Percentiles rank a stretch among this genome's conserved stretches.
Conservation (phyloP, 2,797 vertebrate genomes). For the Mus spretus region DNA sequence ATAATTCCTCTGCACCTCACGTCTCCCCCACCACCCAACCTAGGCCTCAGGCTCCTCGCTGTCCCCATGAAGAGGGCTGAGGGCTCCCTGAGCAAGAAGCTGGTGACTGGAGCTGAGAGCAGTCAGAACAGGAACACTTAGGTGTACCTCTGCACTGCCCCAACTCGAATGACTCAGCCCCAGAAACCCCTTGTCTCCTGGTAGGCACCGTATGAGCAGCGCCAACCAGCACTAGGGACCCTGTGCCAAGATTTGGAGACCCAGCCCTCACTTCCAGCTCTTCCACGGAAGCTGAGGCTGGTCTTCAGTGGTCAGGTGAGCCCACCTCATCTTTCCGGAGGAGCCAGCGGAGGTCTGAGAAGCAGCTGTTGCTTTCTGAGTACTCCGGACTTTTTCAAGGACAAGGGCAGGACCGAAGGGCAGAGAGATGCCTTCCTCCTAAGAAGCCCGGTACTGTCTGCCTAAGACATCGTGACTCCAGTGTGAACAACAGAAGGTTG, state of each 20-base stretch:
- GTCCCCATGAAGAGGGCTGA: not conserved
- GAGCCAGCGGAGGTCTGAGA: not conserved
- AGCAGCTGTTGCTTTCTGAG: not conserved
- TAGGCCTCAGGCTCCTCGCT: not conserved
- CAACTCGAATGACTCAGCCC: not conserved
- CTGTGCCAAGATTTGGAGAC: not conserved
- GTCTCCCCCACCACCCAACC: not conserved
- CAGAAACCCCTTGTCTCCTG: not conserved
- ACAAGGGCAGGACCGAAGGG: not conserved
- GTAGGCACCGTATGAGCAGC: slow-evolving; percentile 31
- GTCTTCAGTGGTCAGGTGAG: not conserved
- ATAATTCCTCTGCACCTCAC: not conserved
- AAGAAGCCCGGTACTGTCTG: not conserved
- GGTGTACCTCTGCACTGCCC: not conserved
- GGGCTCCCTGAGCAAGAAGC: slow-evolving; percentile 75
- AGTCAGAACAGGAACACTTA: not conserved
- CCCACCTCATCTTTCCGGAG: not conserved
- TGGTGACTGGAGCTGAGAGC: slow-evolving; percentile 37
- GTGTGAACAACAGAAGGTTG: not conserved
- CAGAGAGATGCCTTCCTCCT: not conserved
- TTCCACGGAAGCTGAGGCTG: not conserved
- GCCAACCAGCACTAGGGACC: not conserved
- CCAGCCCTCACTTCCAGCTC: not conserved
- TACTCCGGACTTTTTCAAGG: not conserved
- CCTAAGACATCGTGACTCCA: not conserved